Base-by-base conservation (phyloP, 1,140 invertebrate species). In the Bombus balteatus region DNA sequence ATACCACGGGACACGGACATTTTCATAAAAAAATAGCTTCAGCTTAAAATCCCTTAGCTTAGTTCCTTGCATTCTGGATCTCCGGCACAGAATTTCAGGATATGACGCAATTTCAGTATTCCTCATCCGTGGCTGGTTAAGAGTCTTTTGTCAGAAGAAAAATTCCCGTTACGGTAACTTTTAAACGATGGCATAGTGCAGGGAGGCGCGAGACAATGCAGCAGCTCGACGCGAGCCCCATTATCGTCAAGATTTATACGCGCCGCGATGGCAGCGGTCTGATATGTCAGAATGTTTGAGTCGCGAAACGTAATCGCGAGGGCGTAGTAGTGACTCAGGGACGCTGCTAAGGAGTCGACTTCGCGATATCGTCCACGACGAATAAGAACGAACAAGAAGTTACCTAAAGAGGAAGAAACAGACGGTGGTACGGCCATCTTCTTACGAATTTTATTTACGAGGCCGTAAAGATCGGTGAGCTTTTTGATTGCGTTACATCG, bases 381-480 rank as follows among this genome's bases (percentile, higher is more conserved):
- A 72, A 15, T 8, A 28, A 18, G 22, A 39, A 32, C 13, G 71
- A 72, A 15, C 12, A 41, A 39, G 34, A 37, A 9, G 22, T 22
- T 37, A 70, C 59, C 59, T 5, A n/a, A 28, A 39, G 18, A 18
- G 5, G 39, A 41, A 18, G 71, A 43, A 28, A 28, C 25, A 37
- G 6, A 70, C 59, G 78, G n/a, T n/a, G 78, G n/a, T n/a, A n/a
- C 83, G 22, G 12, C n/a, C 57, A 89, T 86, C 86, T 81, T 81
- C 84, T 86, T 84, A 71, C 85, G 83, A 87, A 91, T 92, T 93
- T 92, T 93, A 92, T 93, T 94, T 94, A 92, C 90, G 90, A 90
- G 68, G 80, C 83, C 83, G 88, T 93, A 93, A 94, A 94, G 89
- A 93, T 93, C 89, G 83, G 73, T 80, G 53, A 68, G 85, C 70